Evolutionary conservation across 2,888 invertebrate species (phyloP).

Genomic region (Meteorus cinctellus): DNA sequence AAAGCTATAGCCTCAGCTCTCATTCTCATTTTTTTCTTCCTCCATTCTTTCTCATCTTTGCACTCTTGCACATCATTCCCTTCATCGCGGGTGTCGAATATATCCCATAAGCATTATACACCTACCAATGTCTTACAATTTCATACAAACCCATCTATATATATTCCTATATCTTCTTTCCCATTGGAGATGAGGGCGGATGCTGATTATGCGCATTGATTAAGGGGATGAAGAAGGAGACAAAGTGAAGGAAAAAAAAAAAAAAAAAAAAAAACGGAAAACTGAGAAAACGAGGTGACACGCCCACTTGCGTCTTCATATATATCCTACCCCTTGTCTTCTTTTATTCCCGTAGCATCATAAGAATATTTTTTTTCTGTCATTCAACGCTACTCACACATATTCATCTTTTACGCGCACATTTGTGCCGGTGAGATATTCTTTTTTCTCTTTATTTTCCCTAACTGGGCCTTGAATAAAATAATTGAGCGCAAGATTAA

Average conservation of each 20-base stretch:
- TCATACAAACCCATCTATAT: not conserved
- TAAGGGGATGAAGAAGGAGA: conserved; percentile 45
- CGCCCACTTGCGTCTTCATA: conserved; percentile 30
- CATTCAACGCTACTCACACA: conserved; percentile 10
- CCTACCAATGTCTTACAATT: not conserved
- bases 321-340: not conserved
- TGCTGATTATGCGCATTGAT: conserved; percentile 62
- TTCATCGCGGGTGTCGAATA: conserved; percentile 60
- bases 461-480: conserved; percentile 61
- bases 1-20: conserved; percentile 55
- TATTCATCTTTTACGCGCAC: conserved; percentile 1
- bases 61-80: conserved; percentile 23
- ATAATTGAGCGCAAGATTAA: conserved; percentile 69
- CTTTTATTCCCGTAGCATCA: conserved; percentile 5
- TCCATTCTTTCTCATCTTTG: conserved; percentile 37
- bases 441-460: conserved; percentile 31
- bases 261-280: conserved; percentile 31
- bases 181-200: conserved; percentile 29
- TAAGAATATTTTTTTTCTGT: conserved; percentile 12
- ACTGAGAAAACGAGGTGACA: conserved; percentile 37
- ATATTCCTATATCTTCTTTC: not conserved
- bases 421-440: not conserved
- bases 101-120: conserved; percentile 29
- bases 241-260: conserved; percentile 22
- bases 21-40: conserved; percentile 51